Percentiles rank a stretch among this genome's conserved stretches.
phyloP scores from a whole-genome alignment of 1,140 invertebrate species.

The Cydia pomonella region DNA sequence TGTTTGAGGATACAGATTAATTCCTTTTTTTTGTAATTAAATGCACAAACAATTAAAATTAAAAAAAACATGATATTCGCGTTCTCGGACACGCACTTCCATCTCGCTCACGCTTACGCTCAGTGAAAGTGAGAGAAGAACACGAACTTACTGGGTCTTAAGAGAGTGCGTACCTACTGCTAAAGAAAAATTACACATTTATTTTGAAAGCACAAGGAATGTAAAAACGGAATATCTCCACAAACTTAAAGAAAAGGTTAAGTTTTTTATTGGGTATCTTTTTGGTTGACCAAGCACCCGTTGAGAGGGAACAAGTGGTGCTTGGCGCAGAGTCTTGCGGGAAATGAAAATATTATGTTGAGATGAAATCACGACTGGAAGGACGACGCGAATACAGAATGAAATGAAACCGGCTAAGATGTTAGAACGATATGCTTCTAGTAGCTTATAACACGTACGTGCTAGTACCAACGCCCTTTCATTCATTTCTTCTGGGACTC shows the following conservation, averaged over 20 bases:
- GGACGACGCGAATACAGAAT: background rate
- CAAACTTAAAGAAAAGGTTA: conserved; percentile 21
- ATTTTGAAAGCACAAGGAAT: background rate
- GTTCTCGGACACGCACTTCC: too few species aligned
- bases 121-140: too few species aligned
- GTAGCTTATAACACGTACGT: background rate
- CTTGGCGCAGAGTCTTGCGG: conserved; percentile 21
- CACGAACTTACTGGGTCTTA: too few species aligned
- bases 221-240: conserved; percentile 16
- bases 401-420: background rate
- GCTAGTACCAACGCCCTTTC: background rate
- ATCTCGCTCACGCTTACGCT: too few species aligned
- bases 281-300: conserved; percentile 24
- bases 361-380: conserved; percentile 20
- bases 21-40: too few species aligned
- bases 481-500: too few species aligned
- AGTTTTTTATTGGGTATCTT: conserved; percentile 23
- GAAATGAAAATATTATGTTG: conserved; percentile 28
- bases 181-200: background rate
- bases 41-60: too few species aligned
- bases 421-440: background rate
- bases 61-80: too few species aligned
- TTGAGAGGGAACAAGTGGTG: conserved; percentile 8
- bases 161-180: too few species aligned
- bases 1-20: too few species aligned